Percentiles rank a stretch among this genome's conserved stretches.
Conservation (phyloP, 64 coral and sea anemone species). For the Porites lutea region DNA sequence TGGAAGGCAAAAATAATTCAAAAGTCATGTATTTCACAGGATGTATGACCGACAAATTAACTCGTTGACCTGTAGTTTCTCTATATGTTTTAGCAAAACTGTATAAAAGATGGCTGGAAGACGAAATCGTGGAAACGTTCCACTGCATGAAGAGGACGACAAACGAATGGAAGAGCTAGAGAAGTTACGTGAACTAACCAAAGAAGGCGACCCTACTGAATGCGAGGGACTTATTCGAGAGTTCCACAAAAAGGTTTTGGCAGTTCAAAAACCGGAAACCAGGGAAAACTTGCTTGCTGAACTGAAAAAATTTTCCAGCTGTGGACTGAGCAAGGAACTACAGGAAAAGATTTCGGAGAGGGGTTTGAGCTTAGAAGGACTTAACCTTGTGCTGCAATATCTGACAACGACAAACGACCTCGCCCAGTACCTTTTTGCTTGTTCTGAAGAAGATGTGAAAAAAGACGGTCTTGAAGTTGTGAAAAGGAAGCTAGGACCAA, state of each 20-base stretch:
- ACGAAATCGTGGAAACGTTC: no score
- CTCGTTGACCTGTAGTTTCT: no score
- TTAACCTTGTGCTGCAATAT: slow-evolving; percentile 40
- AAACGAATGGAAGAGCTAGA: no score
- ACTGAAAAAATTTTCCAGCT: background rate
- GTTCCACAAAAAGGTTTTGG: background rate
- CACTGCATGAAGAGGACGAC: no score
- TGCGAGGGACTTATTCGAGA: slow-evolving; percentile 51
- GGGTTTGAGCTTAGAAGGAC: slow-evolving; percentile 44
- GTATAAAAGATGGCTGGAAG: no score
- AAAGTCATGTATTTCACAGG: no score
- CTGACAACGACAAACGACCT: slow-evolving; percentile 34
- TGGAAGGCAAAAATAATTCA: no score
- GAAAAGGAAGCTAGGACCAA: slow-evolving; percentile 39
- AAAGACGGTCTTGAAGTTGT: slow-evolving; percentile 21
- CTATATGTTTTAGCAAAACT: no score
- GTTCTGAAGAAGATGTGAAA: background rate
- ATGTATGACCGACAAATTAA: no score
- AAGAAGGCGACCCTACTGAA: background rate
- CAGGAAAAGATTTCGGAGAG: slow-evolving; percentile 16
- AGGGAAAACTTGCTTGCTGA: background rate
- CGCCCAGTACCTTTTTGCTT: slow-evolving; percentile 17
- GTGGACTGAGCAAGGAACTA: slow-evolving; percentile 35
- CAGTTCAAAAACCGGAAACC: background rate
- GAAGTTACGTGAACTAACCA: no score